phyloP scores from a whole-genome alignment of 2,113 vertebrate species.

The Micronycteris hirsuta region DNA sequence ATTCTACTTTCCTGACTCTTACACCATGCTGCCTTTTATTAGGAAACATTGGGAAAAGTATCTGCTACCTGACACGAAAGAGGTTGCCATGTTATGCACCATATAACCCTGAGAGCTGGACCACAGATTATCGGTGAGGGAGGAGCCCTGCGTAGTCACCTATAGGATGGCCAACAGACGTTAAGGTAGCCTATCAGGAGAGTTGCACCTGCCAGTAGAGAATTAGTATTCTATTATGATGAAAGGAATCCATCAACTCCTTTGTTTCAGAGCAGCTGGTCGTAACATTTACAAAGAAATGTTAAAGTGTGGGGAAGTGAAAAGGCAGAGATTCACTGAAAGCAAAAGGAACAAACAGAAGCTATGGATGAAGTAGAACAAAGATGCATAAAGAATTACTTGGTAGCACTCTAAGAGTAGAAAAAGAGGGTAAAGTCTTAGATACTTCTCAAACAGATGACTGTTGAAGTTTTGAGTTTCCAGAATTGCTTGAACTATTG shows the following conservation, averaged over 20 bases:
- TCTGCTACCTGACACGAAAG: background rate
- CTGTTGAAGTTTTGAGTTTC: background rate
- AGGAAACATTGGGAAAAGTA: background rate
- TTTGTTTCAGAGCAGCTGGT: background rate
- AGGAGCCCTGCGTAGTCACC: background rate
- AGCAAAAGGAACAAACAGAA: background rate
- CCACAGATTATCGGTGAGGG: background rate
- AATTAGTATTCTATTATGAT: background rate
- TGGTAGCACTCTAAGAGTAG: background rate
- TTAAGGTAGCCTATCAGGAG: background rate
- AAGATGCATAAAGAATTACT: background rate
- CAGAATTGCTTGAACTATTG: background rate
- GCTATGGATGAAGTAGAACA: background rate
- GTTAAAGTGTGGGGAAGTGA: background rate
- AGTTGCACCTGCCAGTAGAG: background rate
- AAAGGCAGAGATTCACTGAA: background rate
- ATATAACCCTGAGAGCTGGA: background rate
- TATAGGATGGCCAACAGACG: background rate
- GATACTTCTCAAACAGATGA: background rate
- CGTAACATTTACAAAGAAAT: background rate
- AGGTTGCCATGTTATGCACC: background rate
- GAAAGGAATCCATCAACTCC: background rate
- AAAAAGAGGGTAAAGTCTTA: background rate
- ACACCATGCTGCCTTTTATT: background rate
- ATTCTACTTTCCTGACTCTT: background rate